These are phyloP conservation scores for Cyprinodon variegatus DNA, from an alignment of 2,113 vertebrate genomes.

Conservation along the genomic window DNA sequence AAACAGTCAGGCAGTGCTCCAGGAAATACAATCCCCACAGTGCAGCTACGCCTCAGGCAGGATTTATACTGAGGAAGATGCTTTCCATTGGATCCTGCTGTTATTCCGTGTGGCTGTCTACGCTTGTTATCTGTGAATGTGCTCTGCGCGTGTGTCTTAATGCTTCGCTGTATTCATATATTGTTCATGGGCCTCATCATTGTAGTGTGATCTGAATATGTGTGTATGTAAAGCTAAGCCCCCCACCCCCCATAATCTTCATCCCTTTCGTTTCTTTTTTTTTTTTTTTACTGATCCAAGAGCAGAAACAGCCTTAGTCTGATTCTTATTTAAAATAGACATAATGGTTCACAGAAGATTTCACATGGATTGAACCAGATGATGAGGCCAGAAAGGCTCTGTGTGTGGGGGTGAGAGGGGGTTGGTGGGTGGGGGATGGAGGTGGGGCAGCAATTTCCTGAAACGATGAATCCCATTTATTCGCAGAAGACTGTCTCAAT, in stretches of 20 bases:
- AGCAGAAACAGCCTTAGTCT: conserved; percentile 63
- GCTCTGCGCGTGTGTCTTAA: conserved; percentile 38
- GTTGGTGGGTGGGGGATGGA: conserved; percentile 56
- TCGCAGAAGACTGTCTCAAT: conserved; percentile 81
- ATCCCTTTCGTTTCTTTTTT: conserved; percentile 51
- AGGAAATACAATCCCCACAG: conserved; percentile 74
- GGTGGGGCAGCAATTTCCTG: conserved; percentile 78
- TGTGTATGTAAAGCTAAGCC: conserved; percentile 14
- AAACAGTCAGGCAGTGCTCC: conserved; percentile 70
- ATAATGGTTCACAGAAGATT: conserved; percentile 75
- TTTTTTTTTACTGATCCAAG: conserved; percentile 42
- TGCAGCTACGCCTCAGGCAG: conserved; percentile 66
- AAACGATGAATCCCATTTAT: conserved; percentile 84
- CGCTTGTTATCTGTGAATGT: conserved; percentile 13
- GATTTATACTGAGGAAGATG: conserved; percentile 71
- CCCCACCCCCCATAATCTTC: conserved; percentile 53
- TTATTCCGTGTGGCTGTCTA: conserved; percentile 28
- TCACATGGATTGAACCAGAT: conserved; percentile 72
- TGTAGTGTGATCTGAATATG: conserved; percentile 29
- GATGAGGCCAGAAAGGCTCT: conserved; percentile 64
- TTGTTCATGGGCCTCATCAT: conserved; percentile 61
- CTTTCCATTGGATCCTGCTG: conserved; percentile 61
- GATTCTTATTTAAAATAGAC: conserved; percentile 77
- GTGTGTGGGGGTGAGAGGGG: conserved; percentile 36
- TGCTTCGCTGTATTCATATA: conserved; percentile 50